Percentiles rank a stretch among this genome's conserved stretches.
Evolutionary conservation across 2,888 invertebrate genomes (phyloP).

Genomic region (Leuctra nigra): DNA sequence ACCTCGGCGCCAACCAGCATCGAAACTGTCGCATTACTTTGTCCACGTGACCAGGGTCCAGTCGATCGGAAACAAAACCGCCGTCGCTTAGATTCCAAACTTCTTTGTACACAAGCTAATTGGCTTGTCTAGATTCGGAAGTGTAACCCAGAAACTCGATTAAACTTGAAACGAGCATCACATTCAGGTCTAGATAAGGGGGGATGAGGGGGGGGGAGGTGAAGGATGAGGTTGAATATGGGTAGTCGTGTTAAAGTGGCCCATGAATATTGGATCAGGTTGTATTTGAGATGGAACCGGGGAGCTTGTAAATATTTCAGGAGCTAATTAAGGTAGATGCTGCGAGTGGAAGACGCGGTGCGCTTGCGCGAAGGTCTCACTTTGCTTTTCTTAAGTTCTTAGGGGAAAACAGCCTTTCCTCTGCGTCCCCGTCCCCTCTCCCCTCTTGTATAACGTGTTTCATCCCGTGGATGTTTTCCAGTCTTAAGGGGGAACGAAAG

Average conservation of each 20-base stretch:
- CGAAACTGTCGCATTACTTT: background rate
- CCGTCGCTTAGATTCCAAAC: conserved; percentile 33
- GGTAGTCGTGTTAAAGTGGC: conserved; percentile 16
- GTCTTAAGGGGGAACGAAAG: background rate
- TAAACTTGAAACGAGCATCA: conserved; percentile 11
- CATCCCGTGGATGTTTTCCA: background rate
- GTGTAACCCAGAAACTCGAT: conserved; percentile 13
- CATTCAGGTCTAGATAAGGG: background rate
- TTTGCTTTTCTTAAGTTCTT: conserved; percentile 11
- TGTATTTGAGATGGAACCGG: conserved; percentile 17
- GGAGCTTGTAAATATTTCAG: conserved; percentile 27
- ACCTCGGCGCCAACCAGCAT: background rate
- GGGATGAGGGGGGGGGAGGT: background rate
- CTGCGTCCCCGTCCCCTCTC: too few relatives aligned
- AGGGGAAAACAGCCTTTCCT: conserved; percentile 4
- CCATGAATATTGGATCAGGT: conserved; percentile 22
- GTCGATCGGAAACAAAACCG: background rate
- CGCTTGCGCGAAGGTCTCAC: background rate
- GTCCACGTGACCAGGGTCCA: background rate
- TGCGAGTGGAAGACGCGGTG: background rate
- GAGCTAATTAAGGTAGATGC: conserved; percentile 27
- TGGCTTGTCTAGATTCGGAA: conserved; percentile 13
- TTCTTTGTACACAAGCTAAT: conserved; percentile 40
- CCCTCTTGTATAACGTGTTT: background rate
- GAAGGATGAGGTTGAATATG: conserved; percentile 14